phyloP scores from a whole-genome alignment of 2,113 vertebrate genomes.

The Gulo gulo region DNA sequence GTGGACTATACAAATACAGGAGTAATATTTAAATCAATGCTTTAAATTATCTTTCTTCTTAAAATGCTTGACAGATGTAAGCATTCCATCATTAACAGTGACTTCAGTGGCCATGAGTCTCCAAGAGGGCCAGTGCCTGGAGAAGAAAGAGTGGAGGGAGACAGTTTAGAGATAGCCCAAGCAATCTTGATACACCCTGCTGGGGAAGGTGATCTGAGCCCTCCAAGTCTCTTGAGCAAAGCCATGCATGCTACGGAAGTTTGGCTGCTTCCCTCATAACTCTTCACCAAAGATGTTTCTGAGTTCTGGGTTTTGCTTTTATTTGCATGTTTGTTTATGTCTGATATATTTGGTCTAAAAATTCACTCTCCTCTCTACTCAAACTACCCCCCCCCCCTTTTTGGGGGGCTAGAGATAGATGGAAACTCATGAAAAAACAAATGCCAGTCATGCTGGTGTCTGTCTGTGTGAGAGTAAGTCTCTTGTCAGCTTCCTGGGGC shows the following conservation, averaged over 20 bases:
- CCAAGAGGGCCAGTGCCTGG: not conserved
- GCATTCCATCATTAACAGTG: not conserved
- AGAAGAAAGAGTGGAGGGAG: not conserved
- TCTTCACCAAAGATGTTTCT: not conserved
- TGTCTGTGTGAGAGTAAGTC: not conserved
- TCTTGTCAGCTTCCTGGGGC: not conserved
- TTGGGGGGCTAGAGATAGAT: not conserved
- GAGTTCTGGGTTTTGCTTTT: not conserved
- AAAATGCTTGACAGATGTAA: not conserved
- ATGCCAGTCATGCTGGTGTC: not conserved
- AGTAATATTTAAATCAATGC: not conserved
- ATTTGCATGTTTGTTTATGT: not conserved
- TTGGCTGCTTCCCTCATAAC: not conserved
- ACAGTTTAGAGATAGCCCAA: not conserved
- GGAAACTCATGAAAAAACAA: not conserved
- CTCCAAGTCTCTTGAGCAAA: not conserved
- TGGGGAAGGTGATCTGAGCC: not conserved
- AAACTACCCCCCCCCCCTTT: not conserved
- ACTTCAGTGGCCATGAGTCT: not conserved
- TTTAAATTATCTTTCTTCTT: not conserved
- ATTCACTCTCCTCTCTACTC: not conserved
- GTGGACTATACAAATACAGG: not conserved
- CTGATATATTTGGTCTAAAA: not conserved
- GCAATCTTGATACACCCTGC: not conserved
- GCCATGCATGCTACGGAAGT: no score